phyloP scores from a whole-genome alignment of 2,888 invertebrate species.

The Pasiphila rectangulata region DNA sequence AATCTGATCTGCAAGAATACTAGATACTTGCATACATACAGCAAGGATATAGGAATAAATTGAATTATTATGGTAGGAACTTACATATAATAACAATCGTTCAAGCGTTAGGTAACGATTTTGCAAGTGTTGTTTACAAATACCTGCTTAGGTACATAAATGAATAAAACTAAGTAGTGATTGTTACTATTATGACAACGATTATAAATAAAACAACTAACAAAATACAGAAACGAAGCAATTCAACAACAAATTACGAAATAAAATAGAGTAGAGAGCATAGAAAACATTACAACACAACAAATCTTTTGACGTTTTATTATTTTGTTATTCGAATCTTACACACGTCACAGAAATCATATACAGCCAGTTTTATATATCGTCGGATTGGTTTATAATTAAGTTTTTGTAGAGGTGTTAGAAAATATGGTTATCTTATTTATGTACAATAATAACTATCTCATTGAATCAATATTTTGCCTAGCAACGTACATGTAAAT shows the following conservation, averaged over 20 bases:
- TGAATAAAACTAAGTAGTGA: too few species aligned
- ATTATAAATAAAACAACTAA: conserved; percentile 21
- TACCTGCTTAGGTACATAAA: too few species aligned
- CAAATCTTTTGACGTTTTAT: conserved; percentile 42
- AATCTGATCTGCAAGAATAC: not conserved
- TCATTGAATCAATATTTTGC: not conserved
- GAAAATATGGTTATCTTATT: not conserved
- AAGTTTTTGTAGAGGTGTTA: not conserved
- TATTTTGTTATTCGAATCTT: conserved; percentile 50
- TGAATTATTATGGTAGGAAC: not conserved
- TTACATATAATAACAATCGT: conserved; percentile 10
- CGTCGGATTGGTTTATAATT: not conserved
- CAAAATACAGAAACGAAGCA: conserved; percentile 25
- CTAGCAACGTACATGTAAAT: conserved; percentile 66
- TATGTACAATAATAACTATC: not conserved
- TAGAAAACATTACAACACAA: conserved; percentile 41
- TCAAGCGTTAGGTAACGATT: too few species aligned
- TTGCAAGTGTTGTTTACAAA: too few species aligned
- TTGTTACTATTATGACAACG: too few species aligned
- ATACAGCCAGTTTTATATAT: conserved; percentile 23
- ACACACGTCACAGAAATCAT: conserved; percentile 33
- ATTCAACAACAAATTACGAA: conserved; percentile 38
- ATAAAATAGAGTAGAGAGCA: conserved; percentile 41
- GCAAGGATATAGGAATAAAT: not conserved
- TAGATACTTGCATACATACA: not conserved